These are phyloP conservation scores for Daktulosphaira vitifoliae DNA, from an alignment of 1,140 invertebrate species.

Conservation along the genomic window DNA sequence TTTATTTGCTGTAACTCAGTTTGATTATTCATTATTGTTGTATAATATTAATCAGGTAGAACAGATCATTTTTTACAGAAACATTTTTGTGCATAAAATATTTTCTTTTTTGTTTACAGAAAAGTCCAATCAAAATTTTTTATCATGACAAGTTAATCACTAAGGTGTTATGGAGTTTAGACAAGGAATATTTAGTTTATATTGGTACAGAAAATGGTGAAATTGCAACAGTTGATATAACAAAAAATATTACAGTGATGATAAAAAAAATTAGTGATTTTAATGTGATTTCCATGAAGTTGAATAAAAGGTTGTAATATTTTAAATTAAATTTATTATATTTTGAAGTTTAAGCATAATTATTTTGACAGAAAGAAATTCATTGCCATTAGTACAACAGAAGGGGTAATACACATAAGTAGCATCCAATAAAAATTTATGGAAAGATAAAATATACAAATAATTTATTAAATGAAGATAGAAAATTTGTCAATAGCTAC, in stretches of 20 bases:
- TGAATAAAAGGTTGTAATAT: constrained; percentile 7
- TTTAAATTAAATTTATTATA: background rate
- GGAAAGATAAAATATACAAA: too few relatives aligned
- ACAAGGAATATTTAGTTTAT: background rate
- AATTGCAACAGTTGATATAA: background rate
- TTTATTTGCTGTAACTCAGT: constrained; percentile 1
- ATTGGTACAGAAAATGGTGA: background rate
- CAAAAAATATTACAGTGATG: background rate
- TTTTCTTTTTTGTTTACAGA: background rate
- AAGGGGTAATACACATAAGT: constrained; percentile 4
- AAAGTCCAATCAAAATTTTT: constrained; percentile 1
- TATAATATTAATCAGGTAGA: constrained; percentile 7
- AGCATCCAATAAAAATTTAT: background rate
- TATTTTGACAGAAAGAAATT: constrained; percentile 1
- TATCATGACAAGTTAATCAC: constrained; percentile 9
- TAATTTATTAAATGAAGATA: too few relatives aligned
- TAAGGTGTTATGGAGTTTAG: constrained; percentile 9
- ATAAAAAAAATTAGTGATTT: background rate
- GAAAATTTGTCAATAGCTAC: too few relatives aligned
- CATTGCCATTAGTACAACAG: constrained; percentile 5
- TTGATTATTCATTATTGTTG: constrained; percentile 3
- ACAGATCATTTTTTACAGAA: background rate
- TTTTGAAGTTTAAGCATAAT: background rate
- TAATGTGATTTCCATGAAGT: background rate
- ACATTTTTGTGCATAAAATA: background rate